phyloP scores from a whole-genome alignment of 2,113 vertebrate genomes.

The Grantiella picta region DNA sequence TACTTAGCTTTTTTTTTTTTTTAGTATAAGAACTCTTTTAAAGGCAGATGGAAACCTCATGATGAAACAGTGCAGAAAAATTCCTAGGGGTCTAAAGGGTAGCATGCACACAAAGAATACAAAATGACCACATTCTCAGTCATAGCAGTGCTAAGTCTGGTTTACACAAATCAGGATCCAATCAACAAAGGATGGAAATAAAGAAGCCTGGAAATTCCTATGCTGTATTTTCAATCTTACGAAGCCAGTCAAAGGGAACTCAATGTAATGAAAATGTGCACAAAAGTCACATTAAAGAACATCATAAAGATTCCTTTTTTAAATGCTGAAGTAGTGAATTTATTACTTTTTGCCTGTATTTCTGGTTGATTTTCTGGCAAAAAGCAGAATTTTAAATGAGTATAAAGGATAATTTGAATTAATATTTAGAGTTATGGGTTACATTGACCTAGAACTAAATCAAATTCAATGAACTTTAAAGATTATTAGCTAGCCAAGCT shows the following conservation, averaged over 20 bases:
- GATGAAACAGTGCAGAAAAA: neutral
- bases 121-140: neutral
- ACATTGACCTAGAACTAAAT: neutral
- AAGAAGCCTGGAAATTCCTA: neutral
- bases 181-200: neutral
- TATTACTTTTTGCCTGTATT: neutral
- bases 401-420: neutral
- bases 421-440: neutral
- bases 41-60: neutral
- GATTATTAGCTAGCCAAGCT: neutral
- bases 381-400: neutral
- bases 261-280: neutral
- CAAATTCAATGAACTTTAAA: neutral
- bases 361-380: neutral
- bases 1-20: neutral
- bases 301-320: neutral
- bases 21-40: neutral
- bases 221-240: neutral
- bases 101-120: neutral
- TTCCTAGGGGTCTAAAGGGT: neutral
- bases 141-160: neutral
- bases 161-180: neutral
- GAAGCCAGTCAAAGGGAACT: neutral
- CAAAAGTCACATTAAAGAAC: neutral
- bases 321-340: neutral